Evolutionary conservation across 2,888 invertebrate species (phyloP).

Genomic region (Ochlodes sylvanus): DNA sequence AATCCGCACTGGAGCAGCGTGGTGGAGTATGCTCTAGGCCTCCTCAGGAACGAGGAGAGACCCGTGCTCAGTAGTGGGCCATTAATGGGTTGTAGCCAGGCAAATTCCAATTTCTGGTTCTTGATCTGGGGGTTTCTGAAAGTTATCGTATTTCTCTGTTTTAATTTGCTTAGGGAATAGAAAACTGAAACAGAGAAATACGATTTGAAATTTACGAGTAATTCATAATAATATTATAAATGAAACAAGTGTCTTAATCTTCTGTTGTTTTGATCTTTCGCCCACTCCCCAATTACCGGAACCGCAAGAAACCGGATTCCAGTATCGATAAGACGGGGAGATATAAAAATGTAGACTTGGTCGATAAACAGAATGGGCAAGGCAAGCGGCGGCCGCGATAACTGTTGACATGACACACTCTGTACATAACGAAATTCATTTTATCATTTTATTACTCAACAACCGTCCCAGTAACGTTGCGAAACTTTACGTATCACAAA

Average conservation of each 20-base stretch:
- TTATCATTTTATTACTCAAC: slow-evolving; percentile 26
- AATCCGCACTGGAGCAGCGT: too few relatives aligned
- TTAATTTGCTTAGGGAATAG: too few relatives aligned
- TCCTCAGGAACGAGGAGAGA: too few relatives aligned
- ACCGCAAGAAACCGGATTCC: slow-evolving; percentile 24
- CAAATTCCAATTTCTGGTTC: too few relatives aligned
- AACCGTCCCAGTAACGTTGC: slow-evolving; percentile 17
- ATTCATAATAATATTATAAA: too few relatives aligned
- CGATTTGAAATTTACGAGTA: too few relatives aligned
- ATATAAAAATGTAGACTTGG: slow-evolving; percentile 13
- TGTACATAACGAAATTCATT: slow-evolving; percentile 17
- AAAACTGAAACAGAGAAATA: too few relatives aligned
- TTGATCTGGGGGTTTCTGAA: too few relatives aligned
- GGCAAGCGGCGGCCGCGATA: slow-evolving; percentile 25
- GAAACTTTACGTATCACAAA: not conserved
- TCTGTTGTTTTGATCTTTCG: slow-evolving; percentile 3
- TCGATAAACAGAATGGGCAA: slow-evolving; percentile 27
- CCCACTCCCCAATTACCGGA: slow-evolving; percentile 7
- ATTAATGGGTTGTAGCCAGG: too few relatives aligned
- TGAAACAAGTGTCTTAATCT: slow-evolving; percentile 1
- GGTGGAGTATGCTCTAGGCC: too few relatives aligned
- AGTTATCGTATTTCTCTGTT: too few relatives aligned
- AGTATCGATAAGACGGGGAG: slow-evolving; percentile 7
- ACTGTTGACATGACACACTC: slow-evolving; percentile 22
- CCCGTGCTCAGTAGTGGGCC: too few relatives aligned